Base-by-base conservation (phyloP, 2,797 vertebrate species). In the Scyliorhinus canicula region DNA sequence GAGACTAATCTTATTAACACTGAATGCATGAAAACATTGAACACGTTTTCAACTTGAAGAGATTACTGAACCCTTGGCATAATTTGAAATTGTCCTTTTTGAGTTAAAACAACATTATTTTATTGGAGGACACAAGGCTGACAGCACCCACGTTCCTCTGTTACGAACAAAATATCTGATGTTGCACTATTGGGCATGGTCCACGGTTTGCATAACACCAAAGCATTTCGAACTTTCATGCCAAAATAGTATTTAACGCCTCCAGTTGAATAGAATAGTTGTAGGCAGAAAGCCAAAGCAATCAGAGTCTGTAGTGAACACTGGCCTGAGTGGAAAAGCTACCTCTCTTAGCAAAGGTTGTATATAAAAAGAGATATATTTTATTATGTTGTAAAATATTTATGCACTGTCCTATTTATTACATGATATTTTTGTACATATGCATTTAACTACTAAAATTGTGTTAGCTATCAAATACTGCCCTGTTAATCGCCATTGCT, bases 371-470 rank as follows among this genome's bases (percentile, higher is more conserved):
- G 96, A 97, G 95, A 96, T 96, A 96, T 96, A 96, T 96, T 95
- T 95, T 95, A 95, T 95, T 97, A 95, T 95, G 86, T 97, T 95
- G 50, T 96, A 96, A 96, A 95, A 96, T 97, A 97, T 97, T 97
- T 97, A 97, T 97, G 96, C 97, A 96, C 96, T 96, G 97, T 95
- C 71, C 31, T 95, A 98, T 98, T 98, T 98, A 98, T 98, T 98
- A 96, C 96, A 95, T 97, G 96, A 96, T 96, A 95, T 96, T 69
- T 95, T 95, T 97, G 95, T 97, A 97, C 96, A 96, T 96, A 96
- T 55, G 95, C 96, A 96, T 96, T 95, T 93, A 95, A 74, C 93
- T 71, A 74, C 67, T 94, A 74, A 94, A 55, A 74, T 65, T 74
- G 93, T 35, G 4, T 94, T 50, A 94, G n/a, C 8, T 94, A 50